Conservation (phyloP, 1,140 invertebrate species). For the Sycophaga agraensis region DNA sequence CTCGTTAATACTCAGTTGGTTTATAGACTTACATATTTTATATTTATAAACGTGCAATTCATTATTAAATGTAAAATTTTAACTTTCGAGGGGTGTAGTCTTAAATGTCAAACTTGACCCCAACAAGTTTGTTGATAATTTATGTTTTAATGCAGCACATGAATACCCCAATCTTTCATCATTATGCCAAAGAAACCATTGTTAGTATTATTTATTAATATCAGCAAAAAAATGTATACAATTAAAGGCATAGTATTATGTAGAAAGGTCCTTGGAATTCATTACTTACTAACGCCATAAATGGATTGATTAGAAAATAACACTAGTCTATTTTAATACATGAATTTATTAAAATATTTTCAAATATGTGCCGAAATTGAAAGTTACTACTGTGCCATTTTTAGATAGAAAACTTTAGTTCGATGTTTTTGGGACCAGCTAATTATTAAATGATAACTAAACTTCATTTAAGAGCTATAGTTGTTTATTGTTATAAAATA, state of each 20-base stretch:
- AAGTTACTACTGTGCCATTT: constrained; percentile 29
- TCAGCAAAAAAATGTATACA: constrained; percentile 23
- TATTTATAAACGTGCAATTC: constrained; percentile 15
- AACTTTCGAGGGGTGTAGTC: neutral
- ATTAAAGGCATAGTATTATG: constrained; percentile 28
- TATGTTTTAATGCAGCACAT: constrained; percentile 16
- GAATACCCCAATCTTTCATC: constrained; percentile 30
- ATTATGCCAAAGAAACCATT: constrained; percentile 34
- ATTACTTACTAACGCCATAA: constrained; percentile 22
- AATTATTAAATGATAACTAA: constrained; percentile 1
- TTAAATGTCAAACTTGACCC: neutral
- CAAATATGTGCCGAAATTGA: constrained; percentile 11
- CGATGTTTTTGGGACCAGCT: constrained; percentile 23
- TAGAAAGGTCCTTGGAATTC: constrained; percentile 8
- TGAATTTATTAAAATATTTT: constrained; percentile 10
- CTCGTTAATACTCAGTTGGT: constrained; percentile 21
- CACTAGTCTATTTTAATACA: constrained; percentile 5
- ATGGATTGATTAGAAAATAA: constrained; percentile 16
- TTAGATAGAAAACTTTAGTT: constrained; percentile 16
- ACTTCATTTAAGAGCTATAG: constrained; percentile 15
- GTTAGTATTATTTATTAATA: constrained; percentile 29
- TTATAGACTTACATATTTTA: constrained; percentile 4
- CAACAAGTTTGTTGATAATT: constrained; percentile 20
- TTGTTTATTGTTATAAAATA: constrained; percentile 28
- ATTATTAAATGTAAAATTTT: constrained; percentile 17